phyloP scores from a whole-genome alignment of 2,113 vertebrate genomes.

The Anas platyrhynchos region DNA sequence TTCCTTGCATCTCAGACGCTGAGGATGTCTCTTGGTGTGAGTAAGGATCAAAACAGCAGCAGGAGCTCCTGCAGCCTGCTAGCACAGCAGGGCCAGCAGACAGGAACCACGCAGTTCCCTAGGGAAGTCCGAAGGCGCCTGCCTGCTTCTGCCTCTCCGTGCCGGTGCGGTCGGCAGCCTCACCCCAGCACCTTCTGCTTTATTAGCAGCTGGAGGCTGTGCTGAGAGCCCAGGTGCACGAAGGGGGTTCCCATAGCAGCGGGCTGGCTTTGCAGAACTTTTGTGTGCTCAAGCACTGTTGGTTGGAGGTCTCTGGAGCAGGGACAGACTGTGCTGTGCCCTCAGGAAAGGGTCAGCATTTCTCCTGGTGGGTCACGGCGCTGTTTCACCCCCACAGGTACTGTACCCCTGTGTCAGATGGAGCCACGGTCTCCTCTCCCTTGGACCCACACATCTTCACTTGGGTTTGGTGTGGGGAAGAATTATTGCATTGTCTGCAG shows the following conservation, averaged over 20 bases:
- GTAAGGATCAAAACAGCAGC: not conserved
- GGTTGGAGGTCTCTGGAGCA: rapidly evolving
- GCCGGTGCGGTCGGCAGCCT: not conserved
- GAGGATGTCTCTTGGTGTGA: not conserved
- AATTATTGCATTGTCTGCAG: not conserved
- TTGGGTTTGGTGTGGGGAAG: not conserved
- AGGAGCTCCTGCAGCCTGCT: not conserved
- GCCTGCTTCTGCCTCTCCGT: not conserved
- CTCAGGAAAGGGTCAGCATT: rapidly evolving
- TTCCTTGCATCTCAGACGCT: not conserved
- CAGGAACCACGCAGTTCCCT: not conserved
- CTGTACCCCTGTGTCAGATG: not conserved
- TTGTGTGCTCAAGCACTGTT: rapidly evolving
- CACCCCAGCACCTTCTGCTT: no score
- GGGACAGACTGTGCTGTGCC: not conserved
- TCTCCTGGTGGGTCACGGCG: not conserved
- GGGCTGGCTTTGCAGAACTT: not conserved
- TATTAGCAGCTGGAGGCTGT: not conserved
- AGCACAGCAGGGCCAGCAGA: not conserved
- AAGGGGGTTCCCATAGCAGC: not conserved
- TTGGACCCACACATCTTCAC: rapidly evolving
- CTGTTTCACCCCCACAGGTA: not conserved
- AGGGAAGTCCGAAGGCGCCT: not conserved
- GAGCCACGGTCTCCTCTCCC: not conserved
- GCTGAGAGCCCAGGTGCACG: no score